Conservation (phyloP, 2,888 invertebrate genomes). For the Carterocephalus palaemon region DNA sequence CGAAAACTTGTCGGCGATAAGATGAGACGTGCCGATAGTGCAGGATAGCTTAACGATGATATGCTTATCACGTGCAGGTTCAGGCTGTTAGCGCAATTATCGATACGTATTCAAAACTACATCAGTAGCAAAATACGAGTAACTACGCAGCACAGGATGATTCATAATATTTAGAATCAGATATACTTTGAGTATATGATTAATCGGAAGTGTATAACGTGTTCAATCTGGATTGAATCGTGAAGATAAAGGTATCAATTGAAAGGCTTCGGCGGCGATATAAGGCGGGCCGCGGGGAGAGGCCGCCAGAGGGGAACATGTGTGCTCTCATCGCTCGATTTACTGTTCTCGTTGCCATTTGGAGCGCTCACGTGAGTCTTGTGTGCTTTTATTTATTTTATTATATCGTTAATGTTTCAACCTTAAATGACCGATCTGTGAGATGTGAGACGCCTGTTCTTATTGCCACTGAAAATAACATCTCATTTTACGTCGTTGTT, state of each 20-base stretch:
- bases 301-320: slow-evolving; percentile 8
- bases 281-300: slow-evolving; percentile 2
- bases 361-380: slow-evolving; percentile 31
- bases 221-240: slow-evolving; percentile 24
- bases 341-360: not conserved
- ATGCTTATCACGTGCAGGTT: slow-evolving; percentile 10
- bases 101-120: too few species aligned
- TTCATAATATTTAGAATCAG: not conserved
- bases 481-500: too few species aligned
- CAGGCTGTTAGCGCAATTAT: slow-evolving; percentile 1
- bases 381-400: slow-evolving; percentile 1
- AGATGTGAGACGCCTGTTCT: too few species aligned
- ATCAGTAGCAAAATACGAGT: too few species aligned
- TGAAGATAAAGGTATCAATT: slow-evolving; percentile 16
- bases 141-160: too few species aligned
- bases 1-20: slow-evolving; percentile 33
- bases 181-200: too few species aligned
- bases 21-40: slow-evolving; percentile 37
- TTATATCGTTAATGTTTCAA: too few species aligned
- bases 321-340: not conserved
- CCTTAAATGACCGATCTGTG: too few species aligned
- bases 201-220: slow-evolving; percentile 4
- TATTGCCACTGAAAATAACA: too few species aligned
- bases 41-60: slow-evolving; percentile 4
- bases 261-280: slow-evolving; percentile 8